Conservation (phyloP, 2,888 invertebrate genomes). For the Drosophila hamatofila region DNA sequence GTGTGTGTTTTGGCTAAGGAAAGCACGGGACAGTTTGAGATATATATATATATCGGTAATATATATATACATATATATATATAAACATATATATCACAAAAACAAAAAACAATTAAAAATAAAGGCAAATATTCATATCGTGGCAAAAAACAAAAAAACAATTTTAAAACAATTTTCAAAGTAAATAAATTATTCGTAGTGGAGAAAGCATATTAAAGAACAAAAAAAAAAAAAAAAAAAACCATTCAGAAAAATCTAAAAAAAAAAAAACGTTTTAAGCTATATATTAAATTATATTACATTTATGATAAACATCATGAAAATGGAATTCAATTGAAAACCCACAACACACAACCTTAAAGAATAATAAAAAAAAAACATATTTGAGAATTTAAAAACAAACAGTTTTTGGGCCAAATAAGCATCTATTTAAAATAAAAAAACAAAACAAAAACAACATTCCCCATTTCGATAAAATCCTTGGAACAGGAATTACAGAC, state of each 20-base stretch:
- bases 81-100: conserved; percentile 48
- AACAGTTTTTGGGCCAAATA: conserved; percentile 55
- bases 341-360: conserved; percentile 28
- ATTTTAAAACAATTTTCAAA: conserved; percentile 65
- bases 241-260: conserved; percentile 51
- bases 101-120: conserved; percentile 54
- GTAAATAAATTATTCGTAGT: conserved; percentile 67
- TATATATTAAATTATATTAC: conserved; percentile 65
- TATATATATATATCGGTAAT: conserved; percentile 32
- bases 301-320: conserved; percentile 50
- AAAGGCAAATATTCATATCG: conserved; percentile 75
- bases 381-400: conserved; percentile 61
- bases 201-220: conserved; percentile 37
- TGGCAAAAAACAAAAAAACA: conserved; percentile 46
- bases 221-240: conserved; percentile 39
- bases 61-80: conserved; percentile 12
- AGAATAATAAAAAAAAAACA: conserved; percentile 11
- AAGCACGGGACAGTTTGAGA: conserved; percentile 51
- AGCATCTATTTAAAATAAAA: conserved; percentile 13
- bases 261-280: conserved; percentile 57
- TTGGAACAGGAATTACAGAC: conserved; percentile 20
- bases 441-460: conserved; percentile 27
- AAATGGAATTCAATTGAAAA: conserved; percentile 25
- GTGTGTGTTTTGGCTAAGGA: conserved; percentile 53
- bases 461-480: conserved; percentile 27